Conservation (phyloP, 2,797 vertebrate species). For the Rhinichthys osculus region DNA sequence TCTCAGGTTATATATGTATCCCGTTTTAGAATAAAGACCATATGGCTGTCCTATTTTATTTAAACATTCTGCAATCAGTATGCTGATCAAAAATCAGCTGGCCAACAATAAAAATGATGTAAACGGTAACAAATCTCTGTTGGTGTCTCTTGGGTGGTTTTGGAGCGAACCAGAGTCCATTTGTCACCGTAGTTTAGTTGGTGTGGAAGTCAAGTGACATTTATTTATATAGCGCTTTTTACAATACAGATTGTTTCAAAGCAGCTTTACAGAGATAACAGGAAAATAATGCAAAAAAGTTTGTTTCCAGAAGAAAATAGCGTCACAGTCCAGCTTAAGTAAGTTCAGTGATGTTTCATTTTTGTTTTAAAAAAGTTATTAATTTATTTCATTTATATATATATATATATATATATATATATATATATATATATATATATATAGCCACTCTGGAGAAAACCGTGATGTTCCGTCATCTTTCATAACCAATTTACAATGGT, state of each 20-base stretch:
- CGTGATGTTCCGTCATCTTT: background rate
- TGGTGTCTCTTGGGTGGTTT: slow-evolving; percentile 32
- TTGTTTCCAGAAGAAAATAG: no score
- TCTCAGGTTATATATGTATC: slow-evolving; percentile 22
- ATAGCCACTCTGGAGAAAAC: no score
- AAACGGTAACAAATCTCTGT: slow-evolving; percentile 44
- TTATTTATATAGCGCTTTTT: no score
- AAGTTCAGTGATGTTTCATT: no score
- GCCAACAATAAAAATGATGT: slow-evolving; percentile 1
- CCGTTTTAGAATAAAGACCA: slow-evolving; percentile 36
- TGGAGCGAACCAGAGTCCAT: background rate
- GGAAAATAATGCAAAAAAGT: no score
- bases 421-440: no score
- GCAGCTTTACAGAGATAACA: no score
- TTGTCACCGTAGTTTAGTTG: background rate
- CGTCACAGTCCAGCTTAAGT: no score
- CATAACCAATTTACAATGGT: background rate
- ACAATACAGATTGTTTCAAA: no score
- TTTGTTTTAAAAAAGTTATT: no score
- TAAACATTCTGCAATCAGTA: slow-evolving; percentile 27
- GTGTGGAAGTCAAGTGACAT: background rate
- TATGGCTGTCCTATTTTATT: slow-evolving; percentile 36
- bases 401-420: no score
- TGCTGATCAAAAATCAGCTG: slow-evolving; percentile 28
- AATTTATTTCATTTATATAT: no score